phyloP scores from a whole-genome alignment of 1,140 invertebrate genomes.

The Drosophila navojoa region DNA sequence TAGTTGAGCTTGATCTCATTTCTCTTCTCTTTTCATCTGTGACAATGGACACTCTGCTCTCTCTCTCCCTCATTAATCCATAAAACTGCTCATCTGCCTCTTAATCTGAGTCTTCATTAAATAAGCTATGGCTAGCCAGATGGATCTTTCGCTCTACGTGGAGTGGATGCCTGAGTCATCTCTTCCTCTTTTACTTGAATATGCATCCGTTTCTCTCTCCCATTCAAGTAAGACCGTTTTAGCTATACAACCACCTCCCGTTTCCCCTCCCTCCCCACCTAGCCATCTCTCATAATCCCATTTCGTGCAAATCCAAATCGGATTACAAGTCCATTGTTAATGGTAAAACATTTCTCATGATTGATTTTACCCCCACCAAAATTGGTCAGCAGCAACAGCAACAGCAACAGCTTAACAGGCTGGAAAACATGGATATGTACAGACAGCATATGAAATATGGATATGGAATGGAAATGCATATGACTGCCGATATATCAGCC shows the following conservation, averaged over 20 bases:
- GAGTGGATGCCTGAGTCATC: too few relatives aligned
- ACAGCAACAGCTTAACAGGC: not conserved
- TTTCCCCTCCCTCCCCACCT: not conserved
- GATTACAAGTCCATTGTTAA: conserved; percentile 71
- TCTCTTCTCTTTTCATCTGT: too few relatives aligned
- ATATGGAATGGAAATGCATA: conserved; percentile 3
- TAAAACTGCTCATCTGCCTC: too few relatives aligned
- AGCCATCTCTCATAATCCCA: conserved; percentile 11
- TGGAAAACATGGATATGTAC: conserved; percentile 13
- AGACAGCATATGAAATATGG: conserved; percentile 2
- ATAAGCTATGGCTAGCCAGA: not conserved
- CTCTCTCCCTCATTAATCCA: not conserved
- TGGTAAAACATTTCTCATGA: conserved; percentile 66
- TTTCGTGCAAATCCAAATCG: conserved; percentile 51
- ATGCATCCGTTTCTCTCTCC: not conserved
- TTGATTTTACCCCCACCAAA: conserved; percentile 59
- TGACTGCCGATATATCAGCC: not conserved
- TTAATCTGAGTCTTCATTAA: too few relatives aligned
- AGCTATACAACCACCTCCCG: not conserved
- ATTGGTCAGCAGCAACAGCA: conserved; percentile 48
- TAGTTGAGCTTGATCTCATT: too few relatives aligned
- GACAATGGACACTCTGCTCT: too few relatives aligned
- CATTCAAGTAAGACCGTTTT: not conserved
- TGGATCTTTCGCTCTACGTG: not conserved
- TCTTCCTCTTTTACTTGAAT: not conserved